Base-by-base conservation (phyloP, 2,888 invertebrate species). In the Thymelicus acteon region DNA sequence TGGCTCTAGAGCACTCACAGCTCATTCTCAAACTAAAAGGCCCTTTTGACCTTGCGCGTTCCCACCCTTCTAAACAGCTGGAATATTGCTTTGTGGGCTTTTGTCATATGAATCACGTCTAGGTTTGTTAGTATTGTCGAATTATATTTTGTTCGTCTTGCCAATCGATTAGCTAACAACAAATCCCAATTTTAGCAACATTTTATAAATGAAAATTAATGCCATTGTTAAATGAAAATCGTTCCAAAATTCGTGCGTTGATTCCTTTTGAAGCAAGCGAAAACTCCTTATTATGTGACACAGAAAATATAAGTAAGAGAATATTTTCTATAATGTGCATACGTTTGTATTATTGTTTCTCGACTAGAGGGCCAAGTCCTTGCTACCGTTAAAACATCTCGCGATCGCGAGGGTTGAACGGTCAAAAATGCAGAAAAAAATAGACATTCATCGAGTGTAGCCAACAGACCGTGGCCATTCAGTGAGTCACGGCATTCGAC, bases 21-120 rank as follows among this genome's bases (percentile, higher is more conserved):
- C 31, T 31, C 31, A 31, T 31, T 15, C 15, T 19, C 15, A 52
- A 52, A 15, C 49, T 19, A 52, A 52, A 52, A 52, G 19, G 49
- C 49, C 49, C 49, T 52, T 52, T 52, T 52, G 49, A 52, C 49
- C 49, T 52, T 52, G 49, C 49, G 49, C 49, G n/a, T 6, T 15
- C 48, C 15, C 49, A 15, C 49, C 49, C 49, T 52, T 52, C 19
- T n/a, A 19, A 12, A 3, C 49, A 7, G 49, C 49, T 49, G 49
- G 3, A n/a, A 52, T 19, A 15, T 15, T 7, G 49, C 49, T 52
- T 52, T 15, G 15, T 15, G 8, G 12, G 7, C n/a, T 49, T 49
- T 13, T 15, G 49, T 49, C 15, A 7, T 49, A 7, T n/a, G 15
- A 52, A 52, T 19, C 19, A 52, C 49, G 19, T 52, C 7, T 52